phyloP scores from a whole-genome alignment of 2,797 vertebrate species.

The Pseudochaenichthys georgianus region DNA sequence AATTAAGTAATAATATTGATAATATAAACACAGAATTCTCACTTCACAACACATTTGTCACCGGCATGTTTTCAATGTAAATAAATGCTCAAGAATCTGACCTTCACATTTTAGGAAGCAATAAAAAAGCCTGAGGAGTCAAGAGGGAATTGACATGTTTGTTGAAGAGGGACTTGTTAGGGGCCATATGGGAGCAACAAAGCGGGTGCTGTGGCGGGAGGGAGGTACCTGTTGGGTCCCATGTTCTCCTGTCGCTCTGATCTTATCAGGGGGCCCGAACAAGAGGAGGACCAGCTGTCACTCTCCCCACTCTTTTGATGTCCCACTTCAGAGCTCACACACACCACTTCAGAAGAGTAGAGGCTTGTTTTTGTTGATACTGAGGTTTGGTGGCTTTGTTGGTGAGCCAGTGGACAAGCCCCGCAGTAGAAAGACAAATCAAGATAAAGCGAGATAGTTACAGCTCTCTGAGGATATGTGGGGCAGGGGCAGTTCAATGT shows the following conservation, averaged over 20 bases:
- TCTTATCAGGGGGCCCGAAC: conserved; percentile 82
- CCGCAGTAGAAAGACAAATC: conserved; percentile 22
- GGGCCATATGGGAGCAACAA: conserved; percentile 75
- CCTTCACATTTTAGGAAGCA: conserved; percentile 15
- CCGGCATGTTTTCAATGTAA: neutral
- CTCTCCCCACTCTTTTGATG: conserved; percentile 79
- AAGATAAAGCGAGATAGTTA: conserved; percentile 66
- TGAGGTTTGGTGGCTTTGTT: conserved; percentile 67
- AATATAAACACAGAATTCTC: too few relatives aligned
- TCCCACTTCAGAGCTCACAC: conserved; percentile 61
- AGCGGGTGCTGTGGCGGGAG: conserved; percentile 52
- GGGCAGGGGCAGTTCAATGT: conserved; percentile 50
- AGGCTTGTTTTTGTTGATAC: conserved; percentile 71
- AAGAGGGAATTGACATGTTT: conserved; percentile 45
- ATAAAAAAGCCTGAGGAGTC: neutral
- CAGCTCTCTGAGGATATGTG: conserved; percentile 62
- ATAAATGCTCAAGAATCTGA: conserved; percentile 15
- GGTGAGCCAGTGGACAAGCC: conserved; percentile 50
- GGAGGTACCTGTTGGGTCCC: conserved; percentile 76
- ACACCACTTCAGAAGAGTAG: conserved; percentile 61
- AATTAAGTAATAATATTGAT: too few relatives aligned
- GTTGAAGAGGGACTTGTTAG: conserved; percentile 64
- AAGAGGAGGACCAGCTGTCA: conserved; percentile 85
- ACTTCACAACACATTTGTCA: too few relatives aligned
- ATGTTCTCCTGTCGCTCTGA: conserved; percentile 80